A percentile compares a stretch with the other conserved stretches of the same genome.
Conservation (phyloP, 2,113 vertebrate genomes). For the Elanoides forficatus region DNA sequence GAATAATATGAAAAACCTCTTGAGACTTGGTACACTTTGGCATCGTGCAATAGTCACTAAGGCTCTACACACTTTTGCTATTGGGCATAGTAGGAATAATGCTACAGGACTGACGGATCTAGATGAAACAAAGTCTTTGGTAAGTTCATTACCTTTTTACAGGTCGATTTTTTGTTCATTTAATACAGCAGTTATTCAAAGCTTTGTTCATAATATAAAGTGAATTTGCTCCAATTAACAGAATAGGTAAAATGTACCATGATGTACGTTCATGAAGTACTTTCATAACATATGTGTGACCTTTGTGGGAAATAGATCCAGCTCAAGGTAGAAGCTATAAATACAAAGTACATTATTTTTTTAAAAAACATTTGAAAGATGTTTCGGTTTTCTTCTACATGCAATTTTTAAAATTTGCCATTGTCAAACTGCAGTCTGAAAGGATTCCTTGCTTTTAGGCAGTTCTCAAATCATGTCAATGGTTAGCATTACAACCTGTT, state of each 20-base stretch:
- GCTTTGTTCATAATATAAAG: not conserved
- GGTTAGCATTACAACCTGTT: not conserved
- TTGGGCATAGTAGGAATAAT: not conserved
- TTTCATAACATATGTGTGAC: not conserved
- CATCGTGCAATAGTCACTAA: not conserved
- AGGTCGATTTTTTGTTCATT: not conserved
- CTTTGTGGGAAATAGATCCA: not conserved
- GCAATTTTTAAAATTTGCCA: not conserved
- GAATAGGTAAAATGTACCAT: not conserved
- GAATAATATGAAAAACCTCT: not conserved
- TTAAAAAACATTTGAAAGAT: not conserved
- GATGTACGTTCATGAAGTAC: not conserved
- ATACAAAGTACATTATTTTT: not conserved
- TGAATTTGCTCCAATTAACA: not conserved
- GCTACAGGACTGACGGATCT: not conserved
- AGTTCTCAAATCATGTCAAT: not conserved
- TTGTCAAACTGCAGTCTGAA: not conserved
- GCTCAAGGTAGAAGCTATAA: not conserved
- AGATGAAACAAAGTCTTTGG: not conserved
- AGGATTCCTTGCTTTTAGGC: not conserved
- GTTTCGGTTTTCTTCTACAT: not conserved
- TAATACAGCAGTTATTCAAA: not conserved
- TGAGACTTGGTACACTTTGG: not conserved
- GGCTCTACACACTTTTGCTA: not conserved
- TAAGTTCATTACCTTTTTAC: not conserved